A percentile compares a stretch with the other conserved stretches of the same genome.
Conservation (phyloP, 2,113 vertebrate species). For the Sigmodon hispidus region DNA sequence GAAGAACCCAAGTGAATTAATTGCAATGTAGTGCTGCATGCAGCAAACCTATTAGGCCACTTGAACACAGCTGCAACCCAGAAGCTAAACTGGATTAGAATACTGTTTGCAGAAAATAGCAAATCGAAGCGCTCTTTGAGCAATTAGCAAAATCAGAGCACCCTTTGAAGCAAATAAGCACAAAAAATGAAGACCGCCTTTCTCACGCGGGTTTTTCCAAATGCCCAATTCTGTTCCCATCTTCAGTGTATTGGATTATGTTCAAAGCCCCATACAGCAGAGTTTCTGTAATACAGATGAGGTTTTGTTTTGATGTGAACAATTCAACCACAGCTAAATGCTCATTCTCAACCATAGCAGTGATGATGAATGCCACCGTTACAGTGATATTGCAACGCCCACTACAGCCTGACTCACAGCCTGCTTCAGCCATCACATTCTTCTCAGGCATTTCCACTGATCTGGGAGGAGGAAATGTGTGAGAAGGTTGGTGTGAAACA, state of each 20-base stretch:
- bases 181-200: conserved; percentile 58
- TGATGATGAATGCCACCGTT: neutral
- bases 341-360: neutral
- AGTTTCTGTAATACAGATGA: conserved; percentile 21
- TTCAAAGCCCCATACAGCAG: conserved; percentile 62
- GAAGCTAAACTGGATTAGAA: conserved; percentile 74
- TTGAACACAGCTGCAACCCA: conserved; percentile 78
- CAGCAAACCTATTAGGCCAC: conserved; percentile 60
- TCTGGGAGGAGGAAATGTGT: fast-evolving
- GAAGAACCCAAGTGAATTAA: conserved; percentile 59
- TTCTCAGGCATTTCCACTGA: neutral
- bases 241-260: conserved; percentile 36
- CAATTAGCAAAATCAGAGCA: conserved; percentile 84
- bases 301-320: conserved; percentile 71
- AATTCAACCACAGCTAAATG: conserved; percentile 30
- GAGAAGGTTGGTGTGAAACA: neutral
- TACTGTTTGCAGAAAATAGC: conserved; percentile 82
- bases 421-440: neutral
- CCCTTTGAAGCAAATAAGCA: conserved; percentile 80
- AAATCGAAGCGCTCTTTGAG: conserved; percentile 80
- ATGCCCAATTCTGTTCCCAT: conserved; percentile 60
- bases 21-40: conserved; percentile 66
- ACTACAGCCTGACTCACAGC: neutral
- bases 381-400: neutral
- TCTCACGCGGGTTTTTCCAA: conserved; percentile 75